These are phyloP conservation scores for Andrena minutula DNA, from an alignment of 2,888 invertebrate species.

Conservation along the genomic window DNA sequence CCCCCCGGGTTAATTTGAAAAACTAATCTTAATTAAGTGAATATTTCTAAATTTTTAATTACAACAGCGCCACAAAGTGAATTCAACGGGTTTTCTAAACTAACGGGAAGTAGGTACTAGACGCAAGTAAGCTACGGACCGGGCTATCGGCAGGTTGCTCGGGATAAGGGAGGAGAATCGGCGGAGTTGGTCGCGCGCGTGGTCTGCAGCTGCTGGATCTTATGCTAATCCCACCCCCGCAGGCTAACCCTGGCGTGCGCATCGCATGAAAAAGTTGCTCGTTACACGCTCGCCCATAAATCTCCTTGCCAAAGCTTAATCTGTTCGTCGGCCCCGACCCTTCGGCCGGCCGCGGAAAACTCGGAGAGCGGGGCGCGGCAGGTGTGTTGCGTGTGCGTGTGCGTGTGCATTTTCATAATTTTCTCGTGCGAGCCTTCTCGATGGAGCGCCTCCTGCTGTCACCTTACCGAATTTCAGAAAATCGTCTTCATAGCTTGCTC, in stretches of 20 bases:
- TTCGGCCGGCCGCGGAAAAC: conserved; percentile 69
- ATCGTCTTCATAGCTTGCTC: no score
- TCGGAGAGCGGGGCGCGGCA: conserved; percentile 69
- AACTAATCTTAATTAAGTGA: no score
- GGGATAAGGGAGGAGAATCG: conserved; percentile 37
- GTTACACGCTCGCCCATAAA: conserved; percentile 82
- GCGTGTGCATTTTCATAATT: conserved; percentile 79
- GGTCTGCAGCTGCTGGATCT: conserved; percentile 81
- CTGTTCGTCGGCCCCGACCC: conserved; percentile 74
- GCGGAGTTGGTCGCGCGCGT: conserved; percentile 51
- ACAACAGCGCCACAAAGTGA: no score
- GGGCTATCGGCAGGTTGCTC: no score
- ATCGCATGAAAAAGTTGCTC: conserved; percentile 81
- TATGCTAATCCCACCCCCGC: conserved; percentile 82
- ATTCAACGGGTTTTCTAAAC: no score
- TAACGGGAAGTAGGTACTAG: no score
- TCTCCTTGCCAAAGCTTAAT: conserved; percentile 82
- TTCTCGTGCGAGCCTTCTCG: conserved; percentile 49
- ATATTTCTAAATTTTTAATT: no score
- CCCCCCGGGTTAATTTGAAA: no score
- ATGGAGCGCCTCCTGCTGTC: not conserved
- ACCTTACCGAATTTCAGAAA: not conserved
- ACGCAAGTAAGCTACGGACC: no score
- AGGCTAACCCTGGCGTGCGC: conserved; percentile 77
- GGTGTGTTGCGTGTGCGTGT: conserved; percentile 69